Conservation (phyloP, 2,113 vertebrate species). For the Serranochromis macrocephalus region DNA sequence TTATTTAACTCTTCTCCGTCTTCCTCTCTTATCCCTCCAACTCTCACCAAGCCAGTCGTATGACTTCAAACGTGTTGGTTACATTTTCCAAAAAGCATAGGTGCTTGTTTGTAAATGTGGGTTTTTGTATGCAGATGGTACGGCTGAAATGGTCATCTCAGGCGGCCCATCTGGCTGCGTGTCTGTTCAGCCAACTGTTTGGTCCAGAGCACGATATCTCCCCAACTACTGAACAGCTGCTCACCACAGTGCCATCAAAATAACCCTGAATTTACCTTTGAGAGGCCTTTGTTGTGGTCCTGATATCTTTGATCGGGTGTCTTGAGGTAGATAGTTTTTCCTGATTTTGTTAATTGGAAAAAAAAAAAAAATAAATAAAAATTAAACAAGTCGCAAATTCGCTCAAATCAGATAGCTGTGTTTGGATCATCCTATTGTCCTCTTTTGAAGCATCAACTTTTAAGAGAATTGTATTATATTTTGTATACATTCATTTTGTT, state of each 20-base stretch:
- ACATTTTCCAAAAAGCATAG: not conserved
- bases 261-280: not conserved
- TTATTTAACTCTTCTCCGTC: not conserved
- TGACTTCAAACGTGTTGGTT: not conserved
- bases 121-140: not conserved
- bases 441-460: not conserved
- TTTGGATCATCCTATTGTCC: not conserved
- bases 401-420: not conserved
- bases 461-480: not conserved
- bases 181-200: not conserved
- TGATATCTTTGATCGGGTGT: not conserved
- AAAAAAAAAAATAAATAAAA: fast-evolving
- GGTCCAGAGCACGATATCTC: not conserved
- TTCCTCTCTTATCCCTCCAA: not conserved
- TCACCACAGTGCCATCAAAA: not conserved
- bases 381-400: not conserved
- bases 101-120: not conserved
- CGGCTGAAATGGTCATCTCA: not conserved
- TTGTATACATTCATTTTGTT: not conserved
- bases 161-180: not conserved
- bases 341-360: not conserved
- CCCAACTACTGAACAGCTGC: not conserved
- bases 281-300: not conserved
- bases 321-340: not conserved
- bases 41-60: not conserved